These are phyloP conservation scores for Rhopalosiphum nymphaeae DNA, from an alignment of 2,888 invertebrate species.

Conservation along the genomic window DNA sequence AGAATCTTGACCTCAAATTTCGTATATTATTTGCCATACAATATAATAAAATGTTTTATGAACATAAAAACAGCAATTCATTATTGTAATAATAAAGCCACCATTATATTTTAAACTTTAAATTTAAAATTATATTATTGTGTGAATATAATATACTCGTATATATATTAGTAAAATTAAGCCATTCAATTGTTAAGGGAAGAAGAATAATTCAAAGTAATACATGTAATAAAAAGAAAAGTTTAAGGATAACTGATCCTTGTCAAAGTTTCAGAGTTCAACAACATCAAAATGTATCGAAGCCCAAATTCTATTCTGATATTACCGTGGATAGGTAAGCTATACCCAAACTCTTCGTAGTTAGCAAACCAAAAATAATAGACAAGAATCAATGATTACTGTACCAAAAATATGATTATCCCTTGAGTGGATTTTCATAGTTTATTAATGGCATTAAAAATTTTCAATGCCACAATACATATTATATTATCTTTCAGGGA, in stretches of 20 bases:
- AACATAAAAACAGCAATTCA: background rate
- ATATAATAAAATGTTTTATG: background rate
- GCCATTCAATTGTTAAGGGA: background rate
- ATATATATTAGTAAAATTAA: background rate
- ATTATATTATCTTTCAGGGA: background rate
- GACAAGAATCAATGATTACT: slow-evolving; percentile 25
- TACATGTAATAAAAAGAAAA: background rate
- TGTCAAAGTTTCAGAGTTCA: background rate
- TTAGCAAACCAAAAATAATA: slow-evolving; percentile 20
- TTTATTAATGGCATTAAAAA: background rate
- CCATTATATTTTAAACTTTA: background rate
- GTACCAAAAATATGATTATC: background rate
- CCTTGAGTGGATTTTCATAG: background rate
- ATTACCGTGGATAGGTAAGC: background rate
- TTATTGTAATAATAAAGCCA: background rate
- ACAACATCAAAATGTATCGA: background rate
- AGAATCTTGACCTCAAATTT: background rate
- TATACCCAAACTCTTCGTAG: background rate
- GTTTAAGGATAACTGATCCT: background rate
- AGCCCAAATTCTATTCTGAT: background rate
- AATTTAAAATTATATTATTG: background rate
- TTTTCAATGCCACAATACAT: background rate
- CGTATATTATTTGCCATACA: background rate
- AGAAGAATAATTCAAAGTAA: background rate
- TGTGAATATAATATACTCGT: background rate